These are phyloP conservation scores for Callospermophilus lateralis DNA, from an alignment of 2,113 vertebrate species.

Conservation along the genomic window DNA sequence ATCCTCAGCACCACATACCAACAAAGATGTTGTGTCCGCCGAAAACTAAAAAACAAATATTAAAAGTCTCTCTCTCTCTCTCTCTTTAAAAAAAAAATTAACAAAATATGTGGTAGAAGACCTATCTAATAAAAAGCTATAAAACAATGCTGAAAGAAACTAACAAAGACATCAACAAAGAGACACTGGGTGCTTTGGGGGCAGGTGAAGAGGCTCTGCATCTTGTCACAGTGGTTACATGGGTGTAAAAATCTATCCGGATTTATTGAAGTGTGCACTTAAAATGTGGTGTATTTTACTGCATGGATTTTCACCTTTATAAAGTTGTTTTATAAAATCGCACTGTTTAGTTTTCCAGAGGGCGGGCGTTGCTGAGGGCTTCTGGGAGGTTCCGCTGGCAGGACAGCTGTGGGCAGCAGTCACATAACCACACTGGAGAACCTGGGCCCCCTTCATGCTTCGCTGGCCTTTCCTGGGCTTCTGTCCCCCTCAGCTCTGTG, in stretches of 20 bases:
- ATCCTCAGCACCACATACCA: no score
- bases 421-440: no score
- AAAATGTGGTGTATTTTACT: background rate
- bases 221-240: background rate
- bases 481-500: background rate
- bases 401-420: background rate
- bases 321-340: background rate
- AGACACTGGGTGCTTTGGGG: no score
- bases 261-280: background rate
- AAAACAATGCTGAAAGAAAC: background rate
- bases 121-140: background rate
- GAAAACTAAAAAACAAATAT: no score
- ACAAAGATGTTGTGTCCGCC: no score
- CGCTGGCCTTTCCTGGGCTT: background rate
- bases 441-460: accelerated
- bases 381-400: background rate
- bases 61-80: no score
- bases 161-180: background rate
- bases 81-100: background rate
- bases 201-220: background rate
- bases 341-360: background rate
- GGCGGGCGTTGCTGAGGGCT: background rate
- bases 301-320: background rate
- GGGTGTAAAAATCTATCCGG: background rate
- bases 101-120: no score